Conservation (phyloP, 2,797 vertebrate genomes). For the Malurus leucopterus region DNA sequence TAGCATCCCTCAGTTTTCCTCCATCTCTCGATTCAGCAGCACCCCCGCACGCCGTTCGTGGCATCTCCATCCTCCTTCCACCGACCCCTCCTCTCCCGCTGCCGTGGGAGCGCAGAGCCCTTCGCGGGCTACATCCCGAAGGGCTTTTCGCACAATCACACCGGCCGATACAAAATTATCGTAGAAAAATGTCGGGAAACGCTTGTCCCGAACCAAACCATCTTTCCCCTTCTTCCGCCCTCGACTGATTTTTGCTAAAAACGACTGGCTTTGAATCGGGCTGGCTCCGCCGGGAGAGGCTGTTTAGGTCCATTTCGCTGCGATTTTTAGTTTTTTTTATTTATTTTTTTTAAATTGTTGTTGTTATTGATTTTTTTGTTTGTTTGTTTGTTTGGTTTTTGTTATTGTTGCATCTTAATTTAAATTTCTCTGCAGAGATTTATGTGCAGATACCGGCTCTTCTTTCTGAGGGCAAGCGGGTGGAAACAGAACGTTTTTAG, state of each 20-base stretch:
- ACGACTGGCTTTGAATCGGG: background rate
- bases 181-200: background rate
- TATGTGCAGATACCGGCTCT: accelerated
- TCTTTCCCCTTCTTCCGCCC: accelerated
- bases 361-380: background rate
- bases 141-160: background rate
- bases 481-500: background rate
- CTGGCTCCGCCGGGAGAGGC: background rate
- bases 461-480: background rate
- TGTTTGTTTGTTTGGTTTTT: background rate
- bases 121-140: background rate
- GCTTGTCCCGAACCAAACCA: background rate
- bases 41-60: background rate
- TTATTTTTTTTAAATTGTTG: no score
- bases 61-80: background rate
- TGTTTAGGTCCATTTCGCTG: background rate
- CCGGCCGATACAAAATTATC: background rate
- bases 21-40: background rate
- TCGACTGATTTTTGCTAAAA: background rate
- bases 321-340: background rate
- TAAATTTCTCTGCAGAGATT: background rate
- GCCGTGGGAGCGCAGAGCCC: background rate
- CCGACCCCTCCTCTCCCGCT: background rate
- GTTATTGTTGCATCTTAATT: background rate
- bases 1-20: background rate